Percentiles rank a stretch among this genome's conserved stretches.
phyloP scores from a whole-genome alignment of 1,140 invertebrate genomes.

The Coptotermes formosanus region DNA sequence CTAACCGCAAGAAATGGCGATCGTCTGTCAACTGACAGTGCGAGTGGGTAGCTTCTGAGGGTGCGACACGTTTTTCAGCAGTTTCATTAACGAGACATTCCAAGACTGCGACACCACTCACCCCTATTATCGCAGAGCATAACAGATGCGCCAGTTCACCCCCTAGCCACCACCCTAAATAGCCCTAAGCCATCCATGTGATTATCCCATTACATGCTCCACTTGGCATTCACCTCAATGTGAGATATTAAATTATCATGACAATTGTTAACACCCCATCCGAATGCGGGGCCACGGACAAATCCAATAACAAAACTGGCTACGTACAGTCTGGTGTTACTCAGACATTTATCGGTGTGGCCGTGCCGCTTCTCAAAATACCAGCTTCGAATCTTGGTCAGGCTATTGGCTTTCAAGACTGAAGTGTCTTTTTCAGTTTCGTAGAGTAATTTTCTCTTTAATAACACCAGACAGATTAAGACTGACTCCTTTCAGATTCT shows the following conservation, averaged over 20 bases:
- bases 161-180: neutral
- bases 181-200: slow-evolving; percentile 13
- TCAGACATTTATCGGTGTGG: no score
- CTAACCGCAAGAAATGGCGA: no score
- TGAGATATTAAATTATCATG: slow-evolving; percentile 31
- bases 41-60: no score
- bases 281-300: slow-evolving; percentile 23
- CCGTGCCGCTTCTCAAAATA: no score
- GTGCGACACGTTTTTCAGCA: neutral
- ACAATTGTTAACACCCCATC: slow-evolving; percentile 27
- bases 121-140: neutral
- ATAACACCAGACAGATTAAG: no score
- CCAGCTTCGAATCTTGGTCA: no score
- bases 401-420: no score
- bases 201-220: slow-evolving; percentile 26
- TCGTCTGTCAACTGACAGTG: no score
- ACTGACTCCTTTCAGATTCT: no score
- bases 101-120: neutral
- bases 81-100: neutral
- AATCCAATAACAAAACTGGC: slow-evolving; percentile 17
- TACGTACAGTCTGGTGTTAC: no score
- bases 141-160: slow-evolving; percentile 24
- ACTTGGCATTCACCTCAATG: slow-evolving; percentile 29
- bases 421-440: no score
- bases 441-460: no score